Evolutionary conservation across 2,113 vertebrate genomes (phyloP), one percentile per base, ranked within the genome.

Genomic region (Oxyura jamaicensis): DNA sequence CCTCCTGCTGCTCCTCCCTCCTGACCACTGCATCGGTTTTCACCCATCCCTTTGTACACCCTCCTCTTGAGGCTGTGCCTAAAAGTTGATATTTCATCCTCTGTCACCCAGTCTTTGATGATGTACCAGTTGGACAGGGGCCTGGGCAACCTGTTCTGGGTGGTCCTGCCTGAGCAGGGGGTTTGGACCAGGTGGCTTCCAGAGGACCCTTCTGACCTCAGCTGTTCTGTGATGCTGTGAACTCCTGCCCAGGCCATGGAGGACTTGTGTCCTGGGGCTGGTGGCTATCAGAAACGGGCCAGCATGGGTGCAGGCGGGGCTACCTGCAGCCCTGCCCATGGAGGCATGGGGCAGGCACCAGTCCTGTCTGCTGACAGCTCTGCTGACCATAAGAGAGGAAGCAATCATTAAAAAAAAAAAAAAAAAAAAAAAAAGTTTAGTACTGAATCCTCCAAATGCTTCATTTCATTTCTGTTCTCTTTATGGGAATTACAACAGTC

Each of bases 1-100:
- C 10, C 26, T 88, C 11, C 41, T 0, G 10, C 41, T 3, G 0
- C 53, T 58, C 0, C 58, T 10, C 31, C 0, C 58, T 10, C 31
- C 35, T 62, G n/a, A 48, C 8, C 39, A 19, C 82, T 36, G 19
- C 48, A 26, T 13, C 0, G 2, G 22, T 52, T 56, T 41, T 83
- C 21, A 66, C 4, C 5, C 9, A 11, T 41, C 28, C 13, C 4
- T 46, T 83, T 7, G 3, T 2, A 46, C 33, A 9, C 11, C 18
- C 25, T 36, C 66, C 19, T 59, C 10, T 52, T 86, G 33, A 36
- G 17, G 46, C 19, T 48, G 18, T 41, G 11, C 17, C 23, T 36
- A 65, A 76, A 75, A 15, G 7, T 11, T 16, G 2, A 6, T 50
- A 15, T 44, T 5, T 55, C 16, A 35, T 85, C 21, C 39, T 85